Base-by-base conservation (phyloP, 2,797 vertebrate species). In the Gymnothorax javanicus region DNA sequence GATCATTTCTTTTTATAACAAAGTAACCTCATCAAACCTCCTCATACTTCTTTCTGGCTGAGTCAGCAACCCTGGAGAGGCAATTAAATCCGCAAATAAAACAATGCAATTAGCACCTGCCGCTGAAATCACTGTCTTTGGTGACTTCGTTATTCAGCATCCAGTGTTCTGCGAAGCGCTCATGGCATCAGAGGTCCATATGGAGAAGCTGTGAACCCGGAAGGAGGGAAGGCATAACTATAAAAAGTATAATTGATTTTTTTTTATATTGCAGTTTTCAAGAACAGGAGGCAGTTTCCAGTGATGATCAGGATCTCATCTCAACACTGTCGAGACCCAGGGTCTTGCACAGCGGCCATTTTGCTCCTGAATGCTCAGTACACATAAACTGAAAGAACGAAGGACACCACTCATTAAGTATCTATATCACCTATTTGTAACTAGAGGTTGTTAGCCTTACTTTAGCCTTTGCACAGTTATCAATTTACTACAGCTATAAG, bases 61-160 rank as follows among this genome's bases (percentile, higher is more conserved):
- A 79, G 86, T 86, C 71, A n/a, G 62, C 71, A 87, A 52, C 82
- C 86, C 85, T 79, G 62, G 77, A 89, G 85, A 89, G 86, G 58
- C 86, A 88, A 89, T 90, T 88, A 87, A 84, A 82, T 69, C 23
- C 52, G 56, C 84, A 84, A 87, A 87, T 87, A 86, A 87, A 23
- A 0, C 56, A 84, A 43, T 77, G 81, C 54, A 87, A 84, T 86
- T 71, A 86, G 82, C 86, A 85, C 73, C 15, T 67, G 75, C 33
- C 62, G 52, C 87, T 57, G 82, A 87, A 88, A 87, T 86, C 84
- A 88, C 60, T 73, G n/a, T 82, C 84, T 81, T 86, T 50, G 15
- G 15, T 83, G 64, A 57, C 84, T 82, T 52, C 59, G 82, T 86
- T 84, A 71, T 82, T 79, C 50, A 54, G 52, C 77, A 56, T 11